Conservation (phyloP, 1,140 invertebrate species). For the Bombus superbus region DNA sequence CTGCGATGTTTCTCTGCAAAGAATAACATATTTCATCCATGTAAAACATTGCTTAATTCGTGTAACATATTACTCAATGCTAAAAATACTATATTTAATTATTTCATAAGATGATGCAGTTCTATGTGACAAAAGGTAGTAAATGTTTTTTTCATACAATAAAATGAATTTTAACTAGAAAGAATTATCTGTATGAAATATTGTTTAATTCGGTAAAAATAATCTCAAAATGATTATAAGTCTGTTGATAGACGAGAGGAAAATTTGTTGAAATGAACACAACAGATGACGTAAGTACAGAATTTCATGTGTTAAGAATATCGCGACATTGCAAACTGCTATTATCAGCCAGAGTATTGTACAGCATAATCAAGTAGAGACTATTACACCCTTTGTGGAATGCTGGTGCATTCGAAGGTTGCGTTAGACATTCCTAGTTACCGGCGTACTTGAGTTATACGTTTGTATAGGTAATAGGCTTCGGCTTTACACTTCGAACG, state of each 20-base stretch:
- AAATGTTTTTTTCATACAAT: too few relatives aligned
- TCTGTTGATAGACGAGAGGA: not conserved
- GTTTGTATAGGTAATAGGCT: not conserved
- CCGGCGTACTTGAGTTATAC: not conserved
- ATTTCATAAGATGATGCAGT: too few relatives aligned
- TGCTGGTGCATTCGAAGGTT: conserved; percentile 40
- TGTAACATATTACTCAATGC: not conserved
- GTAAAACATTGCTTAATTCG: not conserved
- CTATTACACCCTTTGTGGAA: conserved; percentile 55
- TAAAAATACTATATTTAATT: too few relatives aligned
- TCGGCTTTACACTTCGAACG: not conserved
- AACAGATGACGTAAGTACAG: not conserved
- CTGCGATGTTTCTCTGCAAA: not conserved
- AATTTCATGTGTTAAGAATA: not conserved
- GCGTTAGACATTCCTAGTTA: conserved; percentile 53
- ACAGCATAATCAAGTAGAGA: conserved; percentile 44
- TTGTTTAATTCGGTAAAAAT: not conserved
- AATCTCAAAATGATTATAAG: not conserved
- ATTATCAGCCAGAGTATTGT: conserved; percentile 32
- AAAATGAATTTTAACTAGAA: not conserved
- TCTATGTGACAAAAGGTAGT: too few relatives aligned
- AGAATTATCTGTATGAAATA: not conserved
- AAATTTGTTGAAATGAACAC: not conserved
- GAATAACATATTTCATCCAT: not conserved
- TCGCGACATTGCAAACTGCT: conserved; percentile 11